Percentiles rank a stretch among this genome's conserved stretches.
Conservation (phyloP, 2,797 vertebrate genomes). For the Setipinna tenuifilis region DNA sequence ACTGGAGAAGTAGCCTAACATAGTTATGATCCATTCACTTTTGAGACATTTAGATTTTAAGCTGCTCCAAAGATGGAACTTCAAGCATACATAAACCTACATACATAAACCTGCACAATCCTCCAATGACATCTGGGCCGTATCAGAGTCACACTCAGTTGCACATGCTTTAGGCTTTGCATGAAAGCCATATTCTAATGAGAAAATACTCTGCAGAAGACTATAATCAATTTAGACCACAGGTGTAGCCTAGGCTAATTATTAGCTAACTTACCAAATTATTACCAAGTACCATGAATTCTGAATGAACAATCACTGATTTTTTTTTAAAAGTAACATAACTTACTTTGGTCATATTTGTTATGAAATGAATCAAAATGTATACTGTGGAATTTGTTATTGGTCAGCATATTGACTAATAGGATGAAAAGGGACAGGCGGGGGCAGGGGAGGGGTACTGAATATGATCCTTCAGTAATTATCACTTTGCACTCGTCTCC, state of each 20-base stretch:
- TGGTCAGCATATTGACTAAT: not conserved
- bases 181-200: not conserved
- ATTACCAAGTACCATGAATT: not conserved
- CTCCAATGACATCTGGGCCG: no score
- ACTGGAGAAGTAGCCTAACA: not conserved
- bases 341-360: constrained; percentile 2
- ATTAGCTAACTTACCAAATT: not conserved
- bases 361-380: not conserved
- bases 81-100: not conserved
- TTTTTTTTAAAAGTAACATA: not conserved
- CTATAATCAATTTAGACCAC: not conserved
- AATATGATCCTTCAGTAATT: not conserved
- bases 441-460: no score
- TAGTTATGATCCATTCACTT: not conserved
- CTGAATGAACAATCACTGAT: not conserved
- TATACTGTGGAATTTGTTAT: not conserved
- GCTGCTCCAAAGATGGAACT: not conserved
- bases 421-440: not conserved
- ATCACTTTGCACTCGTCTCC: not conserved
- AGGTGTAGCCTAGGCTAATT: not conserved
- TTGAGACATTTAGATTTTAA: not conserved
- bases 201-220: not conserved
- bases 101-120: not conserved
- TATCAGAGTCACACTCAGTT: no score
- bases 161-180: not conserved